Evolutionary conservation across 2,113 vertebrate genomes (phyloP).

Genomic region (Colius striatus): DNA sequence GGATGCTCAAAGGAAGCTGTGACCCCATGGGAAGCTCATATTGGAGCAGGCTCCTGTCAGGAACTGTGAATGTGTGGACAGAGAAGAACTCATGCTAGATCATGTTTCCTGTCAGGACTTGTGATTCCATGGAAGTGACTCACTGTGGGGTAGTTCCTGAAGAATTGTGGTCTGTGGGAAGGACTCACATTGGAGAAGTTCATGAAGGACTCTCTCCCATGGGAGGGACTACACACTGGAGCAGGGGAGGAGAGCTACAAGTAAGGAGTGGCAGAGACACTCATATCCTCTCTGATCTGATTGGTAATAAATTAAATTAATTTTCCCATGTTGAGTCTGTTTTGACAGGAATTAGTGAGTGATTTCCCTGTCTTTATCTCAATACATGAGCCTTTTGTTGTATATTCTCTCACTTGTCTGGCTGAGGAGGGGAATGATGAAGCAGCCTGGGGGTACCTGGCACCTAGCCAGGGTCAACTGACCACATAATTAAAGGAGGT

Average conservation of each 20-base stretch:
- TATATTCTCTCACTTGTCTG: background rate
- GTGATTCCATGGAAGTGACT: background rate
- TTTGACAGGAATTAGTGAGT: background rate
- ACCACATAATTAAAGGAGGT: background rate
- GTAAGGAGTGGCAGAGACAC: background rate
- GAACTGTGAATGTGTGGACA: background rate
- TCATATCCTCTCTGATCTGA: background rate
- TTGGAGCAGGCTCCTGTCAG: background rate
- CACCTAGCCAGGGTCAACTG: background rate
- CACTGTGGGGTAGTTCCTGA: background rate
- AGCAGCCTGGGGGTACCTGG: background rate
- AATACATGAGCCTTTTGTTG: background rate
- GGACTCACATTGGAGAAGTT: background rate
- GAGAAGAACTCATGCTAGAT: no score
- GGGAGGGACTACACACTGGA: no score
- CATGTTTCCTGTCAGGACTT: no score
- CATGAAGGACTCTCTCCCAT: background rate
- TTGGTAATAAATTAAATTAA: background rate
- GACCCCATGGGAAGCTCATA: no score
- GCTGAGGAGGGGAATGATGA: background rate
- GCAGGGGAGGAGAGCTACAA: no score
- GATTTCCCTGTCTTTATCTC: background rate
- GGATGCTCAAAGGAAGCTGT: background rate
- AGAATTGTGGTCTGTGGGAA: background rate
- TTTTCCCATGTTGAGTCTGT: background rate